Conservation (phyloP, 1,140 invertebrate genomes). For the Leptinotarsa defecta region DNA sequence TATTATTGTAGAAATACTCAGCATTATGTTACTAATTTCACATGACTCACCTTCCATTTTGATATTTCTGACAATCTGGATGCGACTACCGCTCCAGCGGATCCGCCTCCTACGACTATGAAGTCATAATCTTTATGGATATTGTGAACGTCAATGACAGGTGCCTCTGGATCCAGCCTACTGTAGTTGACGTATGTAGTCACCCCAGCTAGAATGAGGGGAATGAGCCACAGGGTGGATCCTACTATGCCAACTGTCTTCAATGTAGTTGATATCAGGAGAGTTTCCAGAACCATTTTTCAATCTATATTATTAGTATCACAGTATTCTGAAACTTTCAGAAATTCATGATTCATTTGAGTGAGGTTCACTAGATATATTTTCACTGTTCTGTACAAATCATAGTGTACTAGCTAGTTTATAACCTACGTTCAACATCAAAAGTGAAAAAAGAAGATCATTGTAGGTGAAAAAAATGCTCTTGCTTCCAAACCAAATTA, state of each 20-base stretch:
- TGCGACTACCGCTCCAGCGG: constrained; percentile 87
- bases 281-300: constrained; percentile 71
- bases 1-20: too few species aligned
- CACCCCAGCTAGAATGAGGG: constrained; percentile 77
- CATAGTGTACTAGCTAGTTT: background rate
- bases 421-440: background rate
- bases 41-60: constrained; percentile 70
- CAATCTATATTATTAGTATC: constrained; percentile 11
- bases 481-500: too few species aligned
- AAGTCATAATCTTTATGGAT: constrained; percentile 77
- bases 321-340: constrained; percentile 20
- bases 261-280: constrained; percentile 74
- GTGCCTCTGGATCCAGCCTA: constrained; percentile 77
- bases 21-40: too few species aligned
- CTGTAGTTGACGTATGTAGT: constrained; percentile 78
- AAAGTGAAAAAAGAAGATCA: too few species aligned
- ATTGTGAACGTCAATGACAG: constrained; percentile 64
- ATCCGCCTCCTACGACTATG: constrained; percentile 87
- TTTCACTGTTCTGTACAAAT: too few species aligned
- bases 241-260: constrained; percentile 75
- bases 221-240: constrained; percentile 80
- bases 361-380: too few species aligned
- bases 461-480: too few species aligned
- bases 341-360: too few species aligned
- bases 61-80: constrained; percentile 83